phyloP scores from a whole-genome alignment of 2,113 vertebrate species.

The Proterorhinus semilunaris region DNA sequence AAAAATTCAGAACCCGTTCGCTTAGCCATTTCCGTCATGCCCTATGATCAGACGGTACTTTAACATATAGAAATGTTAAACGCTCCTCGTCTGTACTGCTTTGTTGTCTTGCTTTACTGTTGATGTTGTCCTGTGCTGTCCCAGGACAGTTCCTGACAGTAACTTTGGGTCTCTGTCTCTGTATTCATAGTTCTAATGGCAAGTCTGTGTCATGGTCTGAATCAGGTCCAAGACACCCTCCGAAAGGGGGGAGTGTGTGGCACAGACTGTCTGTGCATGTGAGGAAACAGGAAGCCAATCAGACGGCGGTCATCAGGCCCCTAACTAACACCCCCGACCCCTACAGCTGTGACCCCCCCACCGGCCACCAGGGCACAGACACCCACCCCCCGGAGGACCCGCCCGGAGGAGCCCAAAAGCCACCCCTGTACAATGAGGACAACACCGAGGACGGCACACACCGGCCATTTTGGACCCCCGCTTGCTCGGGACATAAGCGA shows the following conservation, averaged over 20 bases:
- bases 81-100: conserved; percentile 59
- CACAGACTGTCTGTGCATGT: conserved; percentile 99
- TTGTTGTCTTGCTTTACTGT: conserved; percentile 56
- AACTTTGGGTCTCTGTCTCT: conserved; percentile 89
- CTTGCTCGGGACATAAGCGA: conserved; percentile 74
- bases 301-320: conserved; percentile 99
- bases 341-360: conserved; percentile 68
- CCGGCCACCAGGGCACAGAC: conserved; percentile 82
- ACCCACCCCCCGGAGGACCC: conserved; percentile 85
- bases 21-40: conserved; percentile 40
- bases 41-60: conserved; percentile 48
- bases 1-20: conserved; percentile 19
- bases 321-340: conserved; percentile 91
- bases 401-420: conserved; percentile 75
- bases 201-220: conserved; percentile 99
- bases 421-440: conserved; percentile 84
- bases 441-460: conserved; percentile 72
- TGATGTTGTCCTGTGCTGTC: conserved; percentile 49
- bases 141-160: conserved; percentile 64
- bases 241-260: conserved; percentile 94
- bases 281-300: conserved; percentile 96
- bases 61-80: conserved; percentile 70
- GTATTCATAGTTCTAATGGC: conserved; percentile 98
- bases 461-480: conserved; percentile 62
- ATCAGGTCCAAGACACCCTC: conserved; percentile 96